Percentiles rank a stretch among this genome's conserved stretches.
phyloP scores from a whole-genome alignment of 2,113 vertebrate species.

The Tamias sibiricus region DNA sequence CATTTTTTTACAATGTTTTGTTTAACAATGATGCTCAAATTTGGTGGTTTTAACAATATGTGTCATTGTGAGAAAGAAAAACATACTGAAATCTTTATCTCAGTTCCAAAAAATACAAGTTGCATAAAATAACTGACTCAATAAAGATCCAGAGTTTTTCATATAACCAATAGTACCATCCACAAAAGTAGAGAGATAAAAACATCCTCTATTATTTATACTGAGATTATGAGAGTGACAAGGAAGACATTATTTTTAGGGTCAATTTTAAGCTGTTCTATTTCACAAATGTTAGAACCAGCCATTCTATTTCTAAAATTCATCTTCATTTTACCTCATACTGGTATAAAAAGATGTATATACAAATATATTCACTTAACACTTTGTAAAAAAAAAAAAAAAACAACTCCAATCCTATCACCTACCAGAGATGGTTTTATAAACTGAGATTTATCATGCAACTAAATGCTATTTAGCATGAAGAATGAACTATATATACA shows the following conservation, averaged over 20 bases:
- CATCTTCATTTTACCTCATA: background rate
- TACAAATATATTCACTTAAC: background rate
- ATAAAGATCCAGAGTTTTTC: background rate
- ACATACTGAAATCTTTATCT: background rate
- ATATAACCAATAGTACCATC: background rate
- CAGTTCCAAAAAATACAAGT: background rate
- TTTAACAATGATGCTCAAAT: background rate
- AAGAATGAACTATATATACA: background rate
- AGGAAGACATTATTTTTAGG: background rate
- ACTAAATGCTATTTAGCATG: background rate
- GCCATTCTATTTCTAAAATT: background rate
- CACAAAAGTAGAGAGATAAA: background rate
- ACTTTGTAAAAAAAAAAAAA: background rate
- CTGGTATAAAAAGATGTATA: background rate
- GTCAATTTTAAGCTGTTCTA: background rate
- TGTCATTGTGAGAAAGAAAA: constrained; percentile 11
- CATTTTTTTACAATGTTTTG: background rate
- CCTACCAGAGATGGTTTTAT: background rate
- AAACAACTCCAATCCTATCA: background rate
- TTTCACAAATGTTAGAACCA: background rate
- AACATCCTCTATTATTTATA: background rate
- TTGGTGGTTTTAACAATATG: background rate
- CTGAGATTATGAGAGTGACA: background rate
- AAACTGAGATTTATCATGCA: background rate
- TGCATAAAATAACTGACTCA: background rate